These are phyloP conservation scores for Callospermophilus lateralis DNA, from an alignment of 2,113 vertebrate species.

Conservation along the genomic window DNA sequence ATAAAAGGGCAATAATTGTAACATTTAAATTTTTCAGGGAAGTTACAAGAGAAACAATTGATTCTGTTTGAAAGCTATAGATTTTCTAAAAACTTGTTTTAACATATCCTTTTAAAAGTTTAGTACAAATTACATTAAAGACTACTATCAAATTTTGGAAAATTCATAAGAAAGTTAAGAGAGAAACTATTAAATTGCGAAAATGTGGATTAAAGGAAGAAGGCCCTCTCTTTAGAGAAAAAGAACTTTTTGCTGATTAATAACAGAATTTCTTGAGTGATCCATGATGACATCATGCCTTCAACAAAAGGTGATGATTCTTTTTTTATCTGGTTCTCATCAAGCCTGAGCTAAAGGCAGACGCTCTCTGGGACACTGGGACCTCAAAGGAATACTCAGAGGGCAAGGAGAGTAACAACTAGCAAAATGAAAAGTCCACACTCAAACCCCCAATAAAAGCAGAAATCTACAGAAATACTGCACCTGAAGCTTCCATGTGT, in stretches of 20 bases:
- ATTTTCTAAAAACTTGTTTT: constrained; percentile 47
- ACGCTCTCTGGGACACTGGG: neutral
- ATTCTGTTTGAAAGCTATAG: neutral
- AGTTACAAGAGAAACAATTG: neutral
- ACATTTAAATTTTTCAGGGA: neutral
- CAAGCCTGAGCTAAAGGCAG: neutral
- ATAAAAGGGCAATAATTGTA: neutral
- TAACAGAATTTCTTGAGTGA: neutral
- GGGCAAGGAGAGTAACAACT: neutral
- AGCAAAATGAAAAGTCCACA: neutral
- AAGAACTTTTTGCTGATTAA: neutral
- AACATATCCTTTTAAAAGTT: constrained; percentile 6
- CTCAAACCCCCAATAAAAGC: neutral
- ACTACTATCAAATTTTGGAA: neutral
- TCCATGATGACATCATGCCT: neutral
- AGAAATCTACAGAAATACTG: accelerated
- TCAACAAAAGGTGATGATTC: neutral
- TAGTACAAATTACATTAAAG: neutral
- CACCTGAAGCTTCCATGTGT: accelerated
- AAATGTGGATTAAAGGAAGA: neutral
- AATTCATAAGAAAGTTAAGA: neutral
- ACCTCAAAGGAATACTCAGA: neutral
- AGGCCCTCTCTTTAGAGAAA: neutral
- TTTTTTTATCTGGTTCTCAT: neutral
- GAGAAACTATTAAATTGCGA: constrained; percentile 3